These are phyloP conservation scores for Ptychoptera contaminata DNA, from an alignment of 2,888 invertebrate genomes.

Conservation along the genomic window DNA sequence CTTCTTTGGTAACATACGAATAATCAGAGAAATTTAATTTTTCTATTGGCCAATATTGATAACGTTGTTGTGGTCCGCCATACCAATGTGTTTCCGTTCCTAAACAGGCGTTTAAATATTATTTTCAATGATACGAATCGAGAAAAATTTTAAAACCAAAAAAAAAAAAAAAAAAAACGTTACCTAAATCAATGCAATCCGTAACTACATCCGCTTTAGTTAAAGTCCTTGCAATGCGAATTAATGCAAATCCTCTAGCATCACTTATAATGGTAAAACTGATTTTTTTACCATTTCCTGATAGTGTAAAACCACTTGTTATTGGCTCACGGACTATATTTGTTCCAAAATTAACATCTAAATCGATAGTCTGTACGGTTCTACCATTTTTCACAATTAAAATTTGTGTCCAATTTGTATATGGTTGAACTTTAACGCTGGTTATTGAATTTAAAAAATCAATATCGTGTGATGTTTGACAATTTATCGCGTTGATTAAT, in stretches of 20 bases:
- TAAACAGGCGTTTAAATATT: too few species aligned
- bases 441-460: too few species aligned
- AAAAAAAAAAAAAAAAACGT: background rate
- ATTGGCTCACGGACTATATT: background rate
- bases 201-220: background rate
- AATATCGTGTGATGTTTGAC: too few species aligned
- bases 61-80: slow-evolving; percentile 41
- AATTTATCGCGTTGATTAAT: too few species aligned
- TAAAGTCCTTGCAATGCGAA: slow-evolving; percentile 1
- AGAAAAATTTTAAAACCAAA: background rate
- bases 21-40: slow-evolving; percentile 34
- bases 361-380: slow-evolving; percentile 3
- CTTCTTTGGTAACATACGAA: slow-evolving; percentile 40
- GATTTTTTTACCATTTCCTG: background rate
- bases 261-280: slow-evolving; percentile 3
- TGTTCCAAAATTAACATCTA: slow-evolving; percentile 1
- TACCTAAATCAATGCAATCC: slow-evolving; percentile 20
- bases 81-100: slow-evolving; percentile 40
- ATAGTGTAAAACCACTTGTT: slow-evolving; percentile 3
- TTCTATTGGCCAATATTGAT: slow-evolving; percentile 47
- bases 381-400: background rate
- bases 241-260: background rate
- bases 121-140: too few species aligned
- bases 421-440: too few species aligned
- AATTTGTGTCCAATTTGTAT: too few species aligned